phyloP scores from a whole-genome alignment of 2,797 vertebrate species.

The Crenuchus spilurus region DNA sequence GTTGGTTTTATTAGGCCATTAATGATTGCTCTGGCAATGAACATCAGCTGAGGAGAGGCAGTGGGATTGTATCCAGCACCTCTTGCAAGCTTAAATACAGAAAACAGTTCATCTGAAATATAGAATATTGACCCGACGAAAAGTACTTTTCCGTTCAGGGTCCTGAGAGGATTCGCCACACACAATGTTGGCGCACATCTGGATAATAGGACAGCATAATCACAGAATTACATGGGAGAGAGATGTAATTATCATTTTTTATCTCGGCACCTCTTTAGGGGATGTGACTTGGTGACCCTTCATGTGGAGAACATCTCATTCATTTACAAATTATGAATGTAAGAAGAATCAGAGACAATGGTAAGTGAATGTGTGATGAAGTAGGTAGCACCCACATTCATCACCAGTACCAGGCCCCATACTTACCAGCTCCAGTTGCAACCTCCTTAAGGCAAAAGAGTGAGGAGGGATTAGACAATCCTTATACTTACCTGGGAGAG shows the following conservation, averaged over 20 bases:
- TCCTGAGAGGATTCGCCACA: constrained; percentile 77
- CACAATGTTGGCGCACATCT: constrained; percentile 77
- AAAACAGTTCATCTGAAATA: constrained; percentile 79
- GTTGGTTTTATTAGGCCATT: constrained; percentile 64
- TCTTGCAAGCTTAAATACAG: constrained; percentile 72
- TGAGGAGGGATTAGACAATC: no score
- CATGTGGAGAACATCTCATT: constrained; percentile 70
- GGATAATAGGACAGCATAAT: constrained; percentile 80
- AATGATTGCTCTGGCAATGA: constrained; percentile 64
- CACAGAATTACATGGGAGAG: constrained; percentile 84
- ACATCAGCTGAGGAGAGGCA: constrained; percentile 64
- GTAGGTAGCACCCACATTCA: no score
- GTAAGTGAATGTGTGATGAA: constrained; percentile 57
- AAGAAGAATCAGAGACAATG: constrained; percentile 66
- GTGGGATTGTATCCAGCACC: constrained; percentile 74
- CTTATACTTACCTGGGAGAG: no score
- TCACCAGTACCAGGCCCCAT: no score
- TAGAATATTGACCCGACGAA: constrained; percentile 78
- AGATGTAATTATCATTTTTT: constrained; percentile 88
- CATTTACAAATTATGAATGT: constrained; percentile 73
- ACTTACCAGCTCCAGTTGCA: no score
- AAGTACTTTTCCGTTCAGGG: constrained; percentile 81
- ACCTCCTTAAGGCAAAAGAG: no score
- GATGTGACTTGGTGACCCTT: constrained; percentile 83
- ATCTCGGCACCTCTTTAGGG: constrained; percentile 83